A percentile compares a stretch with the other conserved stretches of the same genome.
Conservation (phyloP, 1,140 invertebrate genomes). For the Cydia fagiglandana region DNA sequence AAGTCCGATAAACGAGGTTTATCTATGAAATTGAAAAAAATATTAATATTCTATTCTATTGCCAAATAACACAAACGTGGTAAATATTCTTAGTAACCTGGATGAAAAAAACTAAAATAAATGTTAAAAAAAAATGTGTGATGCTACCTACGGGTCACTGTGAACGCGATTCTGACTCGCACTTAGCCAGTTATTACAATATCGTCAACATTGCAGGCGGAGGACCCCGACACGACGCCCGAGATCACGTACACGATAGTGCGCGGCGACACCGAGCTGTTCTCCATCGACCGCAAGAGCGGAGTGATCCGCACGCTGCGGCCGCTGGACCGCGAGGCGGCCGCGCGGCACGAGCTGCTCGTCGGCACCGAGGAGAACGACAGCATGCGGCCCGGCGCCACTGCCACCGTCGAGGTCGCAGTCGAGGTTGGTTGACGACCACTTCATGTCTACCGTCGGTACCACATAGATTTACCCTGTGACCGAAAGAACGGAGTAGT, state of each 20-base stretch:
- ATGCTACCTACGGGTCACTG: no score
- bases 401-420: slow-evolving; percentile 86
- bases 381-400: slow-evolving; percentile 84
- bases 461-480: no score
- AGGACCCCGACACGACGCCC: slow-evolving; percentile 88
- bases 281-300: slow-evolving; percentile 88
- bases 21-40: no score
- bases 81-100: no score
- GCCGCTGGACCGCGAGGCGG: slow-evolving; percentile 89
- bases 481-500: slow-evolving; percentile 89
- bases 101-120: no score
- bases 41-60: no score
- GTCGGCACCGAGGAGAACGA: slow-evolving; percentile 91
- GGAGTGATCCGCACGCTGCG: slow-evolving; percentile 88
- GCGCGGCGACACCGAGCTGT: slow-evolving; percentile 88
- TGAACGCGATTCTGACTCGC: no score
- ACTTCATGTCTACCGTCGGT: no score
- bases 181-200: neutral
- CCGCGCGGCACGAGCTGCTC: slow-evolving; percentile 85
- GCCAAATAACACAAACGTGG: no score
- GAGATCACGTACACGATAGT: slow-evolving; percentile 92
- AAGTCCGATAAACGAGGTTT: no score
- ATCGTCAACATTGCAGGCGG: slow-evolving; percentile 60
- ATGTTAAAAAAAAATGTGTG: no score
- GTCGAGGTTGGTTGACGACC: slow-evolving; percentile 83